phyloP scores from a whole-genome alignment of 2,113 vertebrate genomes.

The Stictonetta naevosa region DNA sequence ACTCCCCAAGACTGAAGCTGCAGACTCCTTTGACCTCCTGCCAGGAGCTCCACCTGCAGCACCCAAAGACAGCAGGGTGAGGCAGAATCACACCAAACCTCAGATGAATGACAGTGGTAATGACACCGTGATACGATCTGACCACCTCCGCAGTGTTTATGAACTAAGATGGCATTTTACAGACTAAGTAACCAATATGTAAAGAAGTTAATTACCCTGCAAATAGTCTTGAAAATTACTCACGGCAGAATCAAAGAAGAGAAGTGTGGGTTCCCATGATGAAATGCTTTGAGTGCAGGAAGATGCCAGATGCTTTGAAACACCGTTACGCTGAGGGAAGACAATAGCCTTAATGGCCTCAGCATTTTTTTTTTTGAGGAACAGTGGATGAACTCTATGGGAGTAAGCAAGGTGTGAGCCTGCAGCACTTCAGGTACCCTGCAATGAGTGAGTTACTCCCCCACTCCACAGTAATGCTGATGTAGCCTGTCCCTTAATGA shows the following conservation, averaged over 20 bases:
- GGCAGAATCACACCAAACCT: not conserved
- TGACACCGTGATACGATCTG: not conserved
- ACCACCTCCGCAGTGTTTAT: not conserved
- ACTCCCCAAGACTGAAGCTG: not conserved
- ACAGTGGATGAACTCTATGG: rapidly evolving
- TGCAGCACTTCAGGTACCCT: not conserved
- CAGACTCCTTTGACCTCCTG: not conserved
- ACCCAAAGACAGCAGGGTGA: not conserved
- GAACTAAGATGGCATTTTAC: not conserved
- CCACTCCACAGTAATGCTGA: not conserved
- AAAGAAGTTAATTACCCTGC: not conserved
- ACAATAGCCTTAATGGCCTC: not conserved
- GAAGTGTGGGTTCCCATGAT: not conserved
- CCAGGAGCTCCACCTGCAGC: not conserved
- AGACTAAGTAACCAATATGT: not conserved
- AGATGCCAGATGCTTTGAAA: not conserved
- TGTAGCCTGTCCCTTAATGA: not conserved
- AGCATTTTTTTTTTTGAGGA: not conserved
- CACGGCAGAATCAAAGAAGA: not conserved
- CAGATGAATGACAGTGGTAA: not conserved
- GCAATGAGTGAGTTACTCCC: not conserved
- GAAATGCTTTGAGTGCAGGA: not conserved
- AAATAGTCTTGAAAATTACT: not conserved
- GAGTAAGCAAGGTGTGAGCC: not conserved
- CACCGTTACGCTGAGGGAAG: not conserved